Percentiles rank a stretch among this genome's conserved stretches.
These are phyloP conservation scores for Pseudochromis fuscus DNA, from an alignment of 2,797 vertebrate genomes.

Conservation along the genomic window DNA sequence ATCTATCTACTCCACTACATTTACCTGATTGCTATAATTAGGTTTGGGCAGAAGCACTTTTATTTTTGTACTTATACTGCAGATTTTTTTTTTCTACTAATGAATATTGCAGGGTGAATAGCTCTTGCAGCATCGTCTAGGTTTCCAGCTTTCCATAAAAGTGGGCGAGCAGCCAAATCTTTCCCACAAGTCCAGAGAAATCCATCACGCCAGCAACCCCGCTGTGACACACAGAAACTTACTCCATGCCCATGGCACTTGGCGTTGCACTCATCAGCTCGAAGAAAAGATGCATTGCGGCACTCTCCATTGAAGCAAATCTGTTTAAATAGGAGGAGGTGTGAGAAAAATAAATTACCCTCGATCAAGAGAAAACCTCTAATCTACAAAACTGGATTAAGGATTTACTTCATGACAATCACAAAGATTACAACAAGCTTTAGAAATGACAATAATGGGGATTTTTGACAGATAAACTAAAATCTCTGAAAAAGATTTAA, in stretches of 20 bases:
- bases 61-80: neutral
- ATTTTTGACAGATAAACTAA: neutral
- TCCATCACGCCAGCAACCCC: constrained; percentile 20
- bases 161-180: constrained; percentile 45
- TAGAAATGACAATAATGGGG: neutral
- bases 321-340: constrained; percentile 74
- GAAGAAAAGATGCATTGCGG: constrained; percentile 92
- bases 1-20: neutral
- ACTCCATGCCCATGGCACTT: constrained; percentile 94
- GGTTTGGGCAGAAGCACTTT: neutral
- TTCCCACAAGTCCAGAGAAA: constrained; percentile 21
- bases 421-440: neutral
- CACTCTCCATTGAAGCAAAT: constrained; percentile 97
- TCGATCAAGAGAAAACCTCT: neutral
- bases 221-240: constrained; percentile 57
- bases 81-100: too few species aligned
- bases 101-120: too few species aligned
- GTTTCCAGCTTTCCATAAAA: constrained; percentile 27
- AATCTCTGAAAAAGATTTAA: too few species aligned
- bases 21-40: neutral
- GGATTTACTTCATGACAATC: neutral
- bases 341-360: neutral
- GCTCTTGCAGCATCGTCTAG: constrained; percentile 20
- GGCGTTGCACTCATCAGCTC: constrained; percentile 88
- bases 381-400: neutral